These are phyloP conservation scores for Tachina fera DNA, from an alignment of 2,888 invertebrate species.

Conservation along the genomic window DNA sequence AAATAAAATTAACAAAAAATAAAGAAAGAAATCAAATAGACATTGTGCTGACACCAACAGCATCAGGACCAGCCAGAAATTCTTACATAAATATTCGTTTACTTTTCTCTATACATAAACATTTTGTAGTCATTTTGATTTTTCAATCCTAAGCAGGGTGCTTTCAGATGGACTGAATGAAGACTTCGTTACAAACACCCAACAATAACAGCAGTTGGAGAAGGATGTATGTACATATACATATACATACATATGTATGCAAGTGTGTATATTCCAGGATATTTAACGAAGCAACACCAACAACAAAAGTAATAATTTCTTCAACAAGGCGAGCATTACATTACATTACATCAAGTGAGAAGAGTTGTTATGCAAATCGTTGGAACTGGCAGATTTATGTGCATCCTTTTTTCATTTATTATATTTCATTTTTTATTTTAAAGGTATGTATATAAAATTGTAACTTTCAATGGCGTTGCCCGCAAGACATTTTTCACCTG, in stretches of 20 bases:
- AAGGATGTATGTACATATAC: neutral
- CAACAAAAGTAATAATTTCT: slow-evolving; percentile 47
- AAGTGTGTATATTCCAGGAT: neutral
- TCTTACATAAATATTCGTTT: slow-evolving; percentile 44
- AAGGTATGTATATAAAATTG: slow-evolving; percentile 25
- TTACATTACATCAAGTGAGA: slow-evolving; percentile 51
- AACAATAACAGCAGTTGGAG: neutral
- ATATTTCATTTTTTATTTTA: slow-evolving; percentile 9
- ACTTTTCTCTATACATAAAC: neutral
- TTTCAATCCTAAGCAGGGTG: slow-evolving; percentile 19
- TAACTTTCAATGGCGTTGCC: slow-evolving; percentile 41
- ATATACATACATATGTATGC: too few relatives aligned
- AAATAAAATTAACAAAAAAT: slow-evolving; percentile 59
- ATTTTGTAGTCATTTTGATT: slow-evolving; percentile 27
- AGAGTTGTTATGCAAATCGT: slow-evolving; percentile 45
- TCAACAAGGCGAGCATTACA: slow-evolving; percentile 51
- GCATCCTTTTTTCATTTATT: slow-evolving; percentile 32
- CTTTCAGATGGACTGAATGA: neutral
- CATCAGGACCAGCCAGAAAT: slow-evolving; percentile 15
- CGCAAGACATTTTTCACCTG: slow-evolving; percentile 43
- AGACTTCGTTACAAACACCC: slow-evolving; percentile 27
- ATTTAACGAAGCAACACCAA: slow-evolving; percentile 26
- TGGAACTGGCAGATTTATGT: slow-evolving; percentile 53
- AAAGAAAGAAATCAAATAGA: slow-evolving; percentile 53
- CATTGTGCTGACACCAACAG: slow-evolving; percentile 37